Percentiles rank a stretch among this genome's conserved stretches.
These are phyloP conservation scores for Lemur catta DNA, from an alignment of 2,797 vertebrate genomes.

Conservation along the genomic window DNA sequence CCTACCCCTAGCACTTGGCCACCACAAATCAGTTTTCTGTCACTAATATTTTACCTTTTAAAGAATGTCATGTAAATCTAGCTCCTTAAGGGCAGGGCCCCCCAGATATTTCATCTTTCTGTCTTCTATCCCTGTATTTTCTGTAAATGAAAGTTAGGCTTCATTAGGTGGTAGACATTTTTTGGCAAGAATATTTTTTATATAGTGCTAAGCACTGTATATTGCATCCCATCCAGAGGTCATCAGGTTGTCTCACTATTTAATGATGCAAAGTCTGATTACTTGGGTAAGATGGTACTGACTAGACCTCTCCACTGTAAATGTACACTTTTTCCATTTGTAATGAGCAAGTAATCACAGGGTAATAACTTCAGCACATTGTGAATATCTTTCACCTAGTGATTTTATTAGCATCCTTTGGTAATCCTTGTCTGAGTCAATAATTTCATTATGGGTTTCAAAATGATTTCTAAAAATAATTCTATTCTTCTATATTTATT, in stretches of 20 bases:
- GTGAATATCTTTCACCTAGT: not conserved
- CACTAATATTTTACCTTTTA: slow-evolving; percentile 4
- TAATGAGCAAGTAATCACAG: not conserved
- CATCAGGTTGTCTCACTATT: not conserved
- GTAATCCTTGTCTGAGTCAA: slow-evolving; percentile 16
- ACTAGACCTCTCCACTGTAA: not conserved
- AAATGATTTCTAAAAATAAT: slow-evolving; percentile 1
- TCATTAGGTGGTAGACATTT: slow-evolving; percentile 14
- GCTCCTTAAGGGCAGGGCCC: not conserved
- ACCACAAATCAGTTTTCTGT: not conserved
- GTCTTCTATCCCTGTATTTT: not conserved
- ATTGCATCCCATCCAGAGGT: not conserved
- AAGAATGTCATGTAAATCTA: not conserved
- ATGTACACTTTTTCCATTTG: slow-evolving; percentile 20
- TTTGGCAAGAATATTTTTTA: slow-evolving; percentile 4
- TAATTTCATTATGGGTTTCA: slow-evolving; percentile 42
- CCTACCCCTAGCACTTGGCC: not conserved
- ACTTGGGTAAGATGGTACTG: not conserved
- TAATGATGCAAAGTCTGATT: slow-evolving; percentile 4
- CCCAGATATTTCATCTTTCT: not conserved
- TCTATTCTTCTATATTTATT: not conserved
- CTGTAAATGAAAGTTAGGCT: not conserved
- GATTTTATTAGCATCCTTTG: slow-evolving; percentile 45
- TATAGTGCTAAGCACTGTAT: not conserved
- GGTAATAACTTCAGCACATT: not conserved